Conservation (phyloP, 2,888 invertebrate species). For the Notocelia uddmanniana region DNA sequence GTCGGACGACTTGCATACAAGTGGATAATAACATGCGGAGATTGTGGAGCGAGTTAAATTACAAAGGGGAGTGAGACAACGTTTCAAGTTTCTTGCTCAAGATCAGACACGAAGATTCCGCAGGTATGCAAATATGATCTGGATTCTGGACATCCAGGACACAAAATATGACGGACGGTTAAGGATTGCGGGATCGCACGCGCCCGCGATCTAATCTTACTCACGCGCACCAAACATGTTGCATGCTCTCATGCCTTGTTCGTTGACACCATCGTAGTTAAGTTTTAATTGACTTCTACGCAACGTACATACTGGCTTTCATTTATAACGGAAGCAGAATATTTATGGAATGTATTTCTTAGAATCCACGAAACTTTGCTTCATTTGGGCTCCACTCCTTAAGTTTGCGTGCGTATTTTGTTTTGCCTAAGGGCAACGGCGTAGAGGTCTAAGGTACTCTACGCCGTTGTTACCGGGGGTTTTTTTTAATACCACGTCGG, state of each 20-base stretch:
- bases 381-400: not conserved
- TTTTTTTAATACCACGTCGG: too few species aligned
- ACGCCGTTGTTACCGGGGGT: too few species aligned
- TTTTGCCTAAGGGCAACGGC: too few species aligned
- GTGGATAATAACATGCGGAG: conserved; percentile 23
- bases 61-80: conserved; percentile 20
- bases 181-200: conserved; percentile 30
- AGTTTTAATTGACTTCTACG: too few species aligned
- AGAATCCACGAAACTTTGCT: not conserved
- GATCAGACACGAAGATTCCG: conserved; percentile 3
- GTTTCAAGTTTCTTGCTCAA: conserved; percentile 12
- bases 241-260: not conserved
- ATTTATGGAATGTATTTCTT: not conserved
- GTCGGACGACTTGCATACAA: conserved; percentile 19
- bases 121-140: conserved; percentile 24
- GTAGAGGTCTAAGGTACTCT: too few species aligned
- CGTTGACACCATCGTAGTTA: conserved; percentile 14
- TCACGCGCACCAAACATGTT: conserved; percentile 21
- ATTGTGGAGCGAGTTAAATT: conserved; percentile 21
- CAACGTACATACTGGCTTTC: too few species aligned
- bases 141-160: conserved; percentile 28
- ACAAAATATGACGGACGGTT: conserved; percentile 19
- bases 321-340: not conserved
- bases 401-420: not conserved
- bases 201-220: conserved; percentile 29